phyloP scores from a whole-genome alignment of 2,113 vertebrate genomes.

The Craseonycteris thonglongyai region DNA sequence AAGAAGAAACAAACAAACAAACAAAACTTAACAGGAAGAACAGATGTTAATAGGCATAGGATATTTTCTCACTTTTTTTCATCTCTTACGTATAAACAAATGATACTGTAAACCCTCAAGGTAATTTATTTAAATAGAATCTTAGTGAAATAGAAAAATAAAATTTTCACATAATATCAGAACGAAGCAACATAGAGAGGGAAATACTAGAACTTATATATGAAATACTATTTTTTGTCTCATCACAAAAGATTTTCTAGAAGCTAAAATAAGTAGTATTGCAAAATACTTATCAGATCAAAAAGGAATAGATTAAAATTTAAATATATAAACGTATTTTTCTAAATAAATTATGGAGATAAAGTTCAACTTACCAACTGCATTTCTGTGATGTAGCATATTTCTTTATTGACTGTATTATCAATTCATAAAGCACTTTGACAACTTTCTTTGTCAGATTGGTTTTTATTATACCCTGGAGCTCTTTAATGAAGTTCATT shows the following conservation, averaged over 20 bases:
- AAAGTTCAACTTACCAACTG: background rate
- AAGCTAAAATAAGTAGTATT: background rate
- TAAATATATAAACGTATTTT: conserved; percentile 39
- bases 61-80: background rate
- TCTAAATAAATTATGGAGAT: background rate
- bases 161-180: conserved; percentile 10
- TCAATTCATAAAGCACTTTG: background rate
- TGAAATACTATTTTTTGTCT: background rate
- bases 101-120: background rate
- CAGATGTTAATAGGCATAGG: background rate
- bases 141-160: background rate
- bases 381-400: background rate
- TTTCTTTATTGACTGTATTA: background rate
- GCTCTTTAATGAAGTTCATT: conserved; percentile 24
- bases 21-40: conserved; percentile 9
- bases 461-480: background rate
- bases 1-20: too few relatives aligned
- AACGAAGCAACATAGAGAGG: background rate
- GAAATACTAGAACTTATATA: conserved; percentile 3
- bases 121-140: conserved; percentile 47
- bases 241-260: conserved; percentile 18
- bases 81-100: background rate
- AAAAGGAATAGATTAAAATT: background rate
- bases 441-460: background rate
- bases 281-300: background rate